Conservation (phyloP, 2,113 vertebrate genomes). For the Sporophila hypoxantha region DNA sequence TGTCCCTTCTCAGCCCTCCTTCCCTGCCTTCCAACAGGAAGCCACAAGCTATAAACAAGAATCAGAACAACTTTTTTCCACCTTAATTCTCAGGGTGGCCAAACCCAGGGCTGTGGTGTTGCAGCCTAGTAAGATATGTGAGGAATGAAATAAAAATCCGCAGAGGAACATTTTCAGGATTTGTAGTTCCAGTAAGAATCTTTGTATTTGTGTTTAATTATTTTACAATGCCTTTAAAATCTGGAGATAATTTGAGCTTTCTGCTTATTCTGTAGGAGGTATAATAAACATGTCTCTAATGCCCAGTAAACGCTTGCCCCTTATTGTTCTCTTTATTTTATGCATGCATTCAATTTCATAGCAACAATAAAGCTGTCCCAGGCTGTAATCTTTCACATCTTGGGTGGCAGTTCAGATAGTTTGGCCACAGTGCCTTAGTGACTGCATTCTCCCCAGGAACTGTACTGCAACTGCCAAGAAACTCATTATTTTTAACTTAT, state of each 20-base stretch:
- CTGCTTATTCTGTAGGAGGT: constrained; percentile 38
- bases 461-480: background rate
- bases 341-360: constrained; percentile 60
- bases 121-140: background rate
- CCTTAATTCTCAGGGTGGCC: background rate
- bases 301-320: constrained; percentile 44
- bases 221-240: constrained; percentile 53
- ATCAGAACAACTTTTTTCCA: background rate
- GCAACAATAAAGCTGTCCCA: constrained; percentile 48
- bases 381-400: constrained; percentile 41
- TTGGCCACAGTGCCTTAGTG: background rate
- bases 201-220: constrained; percentile 31
- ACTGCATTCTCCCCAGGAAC: background rate
- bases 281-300: constrained; percentile 54
- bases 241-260: constrained; percentile 60
- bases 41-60: background rate
- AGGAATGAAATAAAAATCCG: constrained; percentile 22
- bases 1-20: background rate
- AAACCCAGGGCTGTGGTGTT: background rate
- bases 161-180: constrained; percentile 30
- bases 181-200: constrained; percentile 43
- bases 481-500: background rate
- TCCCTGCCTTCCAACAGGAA: background rate
- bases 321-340: constrained; percentile 53
- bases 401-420: constrained; percentile 43